Percentiles rank a stretch among this genome's conserved stretches.
Conservation (phyloP, 2,888 invertebrate species). For the Portevinia maculata region DNA sequence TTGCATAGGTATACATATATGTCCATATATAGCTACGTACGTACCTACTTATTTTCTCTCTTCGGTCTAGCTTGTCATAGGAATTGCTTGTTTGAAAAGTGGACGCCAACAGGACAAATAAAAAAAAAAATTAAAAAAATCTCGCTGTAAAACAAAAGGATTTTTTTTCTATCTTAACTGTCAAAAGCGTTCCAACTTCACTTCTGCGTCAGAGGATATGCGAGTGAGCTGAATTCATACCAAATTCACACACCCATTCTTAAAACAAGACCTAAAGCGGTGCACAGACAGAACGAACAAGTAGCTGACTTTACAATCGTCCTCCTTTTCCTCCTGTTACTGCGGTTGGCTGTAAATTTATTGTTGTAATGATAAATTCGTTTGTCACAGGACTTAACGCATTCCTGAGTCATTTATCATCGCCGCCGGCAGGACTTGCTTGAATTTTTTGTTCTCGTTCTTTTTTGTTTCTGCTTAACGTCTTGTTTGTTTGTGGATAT, state of each 20-base stretch:
- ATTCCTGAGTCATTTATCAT: constrained; percentile 74
- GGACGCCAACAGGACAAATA: constrained; percentile 44
- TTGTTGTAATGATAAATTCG: constrained; percentile 75
- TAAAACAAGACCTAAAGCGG: constrained; percentile 25
- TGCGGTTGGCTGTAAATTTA: constrained; percentile 69
- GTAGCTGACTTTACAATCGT: constrained; percentile 54
- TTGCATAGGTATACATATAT: constrained; percentile 40
- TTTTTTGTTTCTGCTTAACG: constrained; percentile 48
- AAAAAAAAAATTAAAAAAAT: constrained; percentile 19
- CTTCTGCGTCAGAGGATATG: constrained; percentile 63
- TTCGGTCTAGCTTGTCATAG: constrained; percentile 43
- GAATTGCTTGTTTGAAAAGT: constrained; percentile 53
- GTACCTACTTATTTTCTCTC: constrained; percentile 16
- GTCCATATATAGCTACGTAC: no score
- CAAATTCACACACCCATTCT: constrained; percentile 28
- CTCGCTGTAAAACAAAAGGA: constrained; percentile 47
- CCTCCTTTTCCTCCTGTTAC: constrained; percentile 27
- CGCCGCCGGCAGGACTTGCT: constrained; percentile 71
- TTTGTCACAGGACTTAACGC: constrained; percentile 74
- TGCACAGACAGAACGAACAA: constrained; percentile 28
- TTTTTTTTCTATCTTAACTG: constrained; percentile 48
- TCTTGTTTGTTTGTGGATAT: constrained; percentile 69
- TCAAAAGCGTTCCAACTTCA: constrained; percentile 67
- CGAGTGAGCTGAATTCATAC: constrained; percentile 62
- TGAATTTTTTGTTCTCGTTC: constrained; percentile 35